A percentile compares a stretch with the other conserved stretches of the same genome.
Evolutionary conservation across 2,113 vertebrate species (phyloP).

Genomic region (Pao palembangensis): DNA sequence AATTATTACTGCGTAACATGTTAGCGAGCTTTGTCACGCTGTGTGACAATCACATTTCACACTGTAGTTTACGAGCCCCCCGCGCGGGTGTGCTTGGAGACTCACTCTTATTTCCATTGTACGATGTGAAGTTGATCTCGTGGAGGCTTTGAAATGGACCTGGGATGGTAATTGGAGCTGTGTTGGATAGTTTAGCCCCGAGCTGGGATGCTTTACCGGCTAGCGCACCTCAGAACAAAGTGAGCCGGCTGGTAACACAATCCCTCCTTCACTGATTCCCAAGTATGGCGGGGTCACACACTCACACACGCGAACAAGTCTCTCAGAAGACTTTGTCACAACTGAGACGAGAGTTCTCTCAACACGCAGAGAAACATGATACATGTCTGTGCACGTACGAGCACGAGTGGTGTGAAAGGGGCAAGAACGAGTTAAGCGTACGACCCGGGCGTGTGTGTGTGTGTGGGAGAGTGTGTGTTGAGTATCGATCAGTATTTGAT

Average conservation of each 20-base stretch:
- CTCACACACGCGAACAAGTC: constrained; percentile 31
- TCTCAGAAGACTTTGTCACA: constrained; percentile 41
- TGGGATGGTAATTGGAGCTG: constrained; percentile 49
- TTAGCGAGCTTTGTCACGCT: background rate
- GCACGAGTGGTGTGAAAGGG: constrained; percentile 45
- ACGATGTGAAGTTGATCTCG: constrained; percentile 33
- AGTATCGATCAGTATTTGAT: constrained; percentile 71
- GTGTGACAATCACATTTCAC: background rate
- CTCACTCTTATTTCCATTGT: constrained; percentile 52
- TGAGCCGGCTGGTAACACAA: constrained; percentile 53
- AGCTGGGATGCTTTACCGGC: constrained; percentile 39
- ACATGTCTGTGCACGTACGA: background rate
- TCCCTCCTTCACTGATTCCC: constrained; percentile 56
- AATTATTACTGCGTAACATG: background rate
- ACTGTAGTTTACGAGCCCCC: constrained; percentile 15
- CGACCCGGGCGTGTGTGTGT: constrained; percentile 3
- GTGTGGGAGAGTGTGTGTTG: constrained; percentile 32
- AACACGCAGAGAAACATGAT: constrained; percentile 44
- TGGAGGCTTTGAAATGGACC: constrained; percentile 49
- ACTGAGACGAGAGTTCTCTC: constrained; percentile 30
- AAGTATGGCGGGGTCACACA: constrained; percentile 57
- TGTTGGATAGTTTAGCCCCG: constrained; percentile 40
- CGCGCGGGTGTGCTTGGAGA: constrained; percentile 34
- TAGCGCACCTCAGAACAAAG: constrained; percentile 59
- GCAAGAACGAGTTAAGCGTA: constrained; percentile 51